Conservation (phyloP, 2,888 invertebrate species). For the Zele albiditarsus region DNA sequence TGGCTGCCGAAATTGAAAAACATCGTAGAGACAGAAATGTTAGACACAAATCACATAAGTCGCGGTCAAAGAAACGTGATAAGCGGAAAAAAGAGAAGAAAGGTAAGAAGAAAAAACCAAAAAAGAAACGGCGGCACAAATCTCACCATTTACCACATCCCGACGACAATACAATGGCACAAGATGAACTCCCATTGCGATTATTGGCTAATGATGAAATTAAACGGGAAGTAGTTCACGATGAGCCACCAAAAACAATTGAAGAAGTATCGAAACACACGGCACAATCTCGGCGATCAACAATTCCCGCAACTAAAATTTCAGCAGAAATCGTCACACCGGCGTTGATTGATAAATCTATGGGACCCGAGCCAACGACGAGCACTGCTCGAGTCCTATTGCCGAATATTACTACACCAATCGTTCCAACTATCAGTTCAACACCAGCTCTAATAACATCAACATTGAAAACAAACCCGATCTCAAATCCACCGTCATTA, state of each 20-base stretch:
- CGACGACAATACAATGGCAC: constrained; percentile 21
- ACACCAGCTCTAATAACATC: not conserved
- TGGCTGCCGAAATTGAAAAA: constrained; percentile 66
- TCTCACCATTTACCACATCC: constrained; percentile 29
- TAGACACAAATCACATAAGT: constrained; percentile 47
- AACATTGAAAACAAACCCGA: not conserved
- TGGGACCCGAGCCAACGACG: not conserved
- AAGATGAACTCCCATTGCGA: constrained; percentile 35
- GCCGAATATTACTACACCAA: not conserved
- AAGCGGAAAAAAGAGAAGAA: constrained; percentile 51
- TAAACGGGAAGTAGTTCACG: constrained; percentile 54
- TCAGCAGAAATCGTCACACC: not conserved
- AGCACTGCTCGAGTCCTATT: not conserved
- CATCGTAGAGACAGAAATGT: constrained; percentile 61
- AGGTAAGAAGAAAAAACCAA: constrained; percentile 53
- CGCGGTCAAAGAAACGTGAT: constrained; percentile 50
- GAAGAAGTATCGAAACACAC: not conserved
- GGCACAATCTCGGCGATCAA: constrained; percentile 2
- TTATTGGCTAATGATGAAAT: constrained; percentile 62
- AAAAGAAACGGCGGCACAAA: constrained; percentile 46
- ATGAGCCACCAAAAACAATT: constrained; percentile 17
- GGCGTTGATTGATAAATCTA: not conserved
- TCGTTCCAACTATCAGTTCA: not conserved
- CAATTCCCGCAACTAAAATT: constrained; percentile 8
- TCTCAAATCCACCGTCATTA: not conserved